phyloP scores from a whole-genome alignment of 37 sponge, comb jelly and placozoan genomes.

The Petrosia ficiformis region DNA sequence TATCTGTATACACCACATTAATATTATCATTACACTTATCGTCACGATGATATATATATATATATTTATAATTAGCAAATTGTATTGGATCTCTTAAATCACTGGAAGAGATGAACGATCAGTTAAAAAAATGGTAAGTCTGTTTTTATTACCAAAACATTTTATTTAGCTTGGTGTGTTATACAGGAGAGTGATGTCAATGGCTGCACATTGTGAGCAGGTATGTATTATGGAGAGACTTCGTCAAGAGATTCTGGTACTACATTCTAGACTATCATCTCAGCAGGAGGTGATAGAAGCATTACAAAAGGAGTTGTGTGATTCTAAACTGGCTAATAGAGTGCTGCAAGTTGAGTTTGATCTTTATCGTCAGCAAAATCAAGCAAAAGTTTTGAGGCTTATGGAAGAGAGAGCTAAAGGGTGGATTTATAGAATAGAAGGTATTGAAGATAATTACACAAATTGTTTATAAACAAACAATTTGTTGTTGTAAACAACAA shows the following conservation, averaged over 20 bases:
- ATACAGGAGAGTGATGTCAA: not conserved
- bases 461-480: too few relatives aligned
- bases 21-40: too few relatives aligned
- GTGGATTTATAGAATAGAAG: not conserved
- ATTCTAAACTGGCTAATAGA: slow-evolving; percentile 18
- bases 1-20: too few relatives aligned
- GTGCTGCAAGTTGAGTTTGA: slow-evolving; percentile 51
- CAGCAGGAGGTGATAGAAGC: slow-evolving; percentile 33
- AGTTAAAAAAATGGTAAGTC: slow-evolving; percentile 25
- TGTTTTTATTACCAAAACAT: slow-evolving; percentile 13
- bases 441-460: too few relatives aligned
- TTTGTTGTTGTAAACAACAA: too few relatives aligned
- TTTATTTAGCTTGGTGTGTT: not conserved
- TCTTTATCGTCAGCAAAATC: slow-evolving; percentile 11
- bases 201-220: slow-evolving; percentile 45
- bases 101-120: slow-evolving; percentile 20
- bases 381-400: not conserved
- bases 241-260: slow-evolving; percentile 65
- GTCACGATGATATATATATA: too few relatives aligned
- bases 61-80: not conserved
- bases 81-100: slow-evolving; percentile 20
- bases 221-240: slow-evolving; percentile 69
- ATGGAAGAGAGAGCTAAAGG: not conserved
- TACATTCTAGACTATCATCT: slow-evolving; percentile 49
- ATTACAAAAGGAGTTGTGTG: slow-evolving; percentile 34